Evolutionary conservation across 1,140 invertebrate species (phyloP).

Genomic region (Pseudobourletiella spinata): DNA sequence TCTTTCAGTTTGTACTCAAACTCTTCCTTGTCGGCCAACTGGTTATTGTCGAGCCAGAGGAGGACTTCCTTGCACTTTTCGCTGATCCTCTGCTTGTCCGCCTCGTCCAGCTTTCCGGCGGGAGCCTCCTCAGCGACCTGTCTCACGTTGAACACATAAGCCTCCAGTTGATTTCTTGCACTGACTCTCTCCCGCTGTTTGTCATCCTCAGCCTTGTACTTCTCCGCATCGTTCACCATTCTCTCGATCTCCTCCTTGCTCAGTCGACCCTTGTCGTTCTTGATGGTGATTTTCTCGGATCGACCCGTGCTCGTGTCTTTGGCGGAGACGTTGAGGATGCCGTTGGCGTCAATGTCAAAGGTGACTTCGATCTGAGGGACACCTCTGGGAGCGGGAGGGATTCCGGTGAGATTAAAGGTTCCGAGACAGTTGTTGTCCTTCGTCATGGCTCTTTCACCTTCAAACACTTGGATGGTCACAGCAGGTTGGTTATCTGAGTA

Average conservation of each 20-base stretch:
- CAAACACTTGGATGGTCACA: too few species aligned
- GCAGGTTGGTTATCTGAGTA: conserved; percentile 57
- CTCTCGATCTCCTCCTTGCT: too few species aligned
- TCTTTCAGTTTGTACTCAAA: conserved; percentile 41
- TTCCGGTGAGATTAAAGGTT: conserved; percentile 64
- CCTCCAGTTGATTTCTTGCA: conserved; percentile 68
- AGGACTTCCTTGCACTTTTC: conserved; percentile 40
- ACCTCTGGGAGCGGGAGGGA: too few species aligned
- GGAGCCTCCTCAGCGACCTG: conserved; percentile 56
- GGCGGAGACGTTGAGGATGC: conserved; percentile 69
- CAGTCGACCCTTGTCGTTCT: conserved; percentile 89
- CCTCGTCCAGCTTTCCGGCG: conserved; percentile 46
- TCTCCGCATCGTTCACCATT: conserved; percentile 71
- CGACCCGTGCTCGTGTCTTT: conserved; percentile 67
- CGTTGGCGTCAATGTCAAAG: too few species aligned
- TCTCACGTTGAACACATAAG: conserved; percentile 74
- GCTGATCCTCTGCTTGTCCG: conserved; percentile 51
- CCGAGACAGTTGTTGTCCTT: conserved; percentile 71
- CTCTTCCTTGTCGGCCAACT: conserved; percentile 45
- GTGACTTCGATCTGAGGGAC: too few species aligned
- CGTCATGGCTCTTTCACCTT: too few species aligned
- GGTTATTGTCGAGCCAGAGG: too few species aligned
- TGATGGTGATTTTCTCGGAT: conserved; percentile 71
- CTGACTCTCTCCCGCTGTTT: conserved; percentile 54
- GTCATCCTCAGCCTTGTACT: conserved; percentile 59